Evolutionary conservation across 35 echinoderm and acorn worm genomes (phyloP), one percentile per base, ranked within the genome.

Genomic region (Stichopus chloronotus): DNA sequence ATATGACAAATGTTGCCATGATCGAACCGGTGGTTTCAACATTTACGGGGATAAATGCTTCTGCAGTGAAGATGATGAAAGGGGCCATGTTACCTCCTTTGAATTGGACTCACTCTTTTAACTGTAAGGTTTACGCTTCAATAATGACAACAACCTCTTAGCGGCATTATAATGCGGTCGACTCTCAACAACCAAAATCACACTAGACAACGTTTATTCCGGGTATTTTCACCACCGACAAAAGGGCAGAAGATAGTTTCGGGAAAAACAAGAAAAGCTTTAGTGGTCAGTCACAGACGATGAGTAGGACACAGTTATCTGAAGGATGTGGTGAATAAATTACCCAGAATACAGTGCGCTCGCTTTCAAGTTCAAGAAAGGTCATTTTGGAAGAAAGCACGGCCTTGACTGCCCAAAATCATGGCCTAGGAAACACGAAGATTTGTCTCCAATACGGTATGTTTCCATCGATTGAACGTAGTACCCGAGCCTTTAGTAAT

Each of bases 271-370:
- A 59, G 55, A 21, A 85, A 22, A 20, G 82, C 25, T 85, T 85
- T 74, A n/a, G 82, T 85, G 82, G 82, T 89, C 87, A 89, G 87
- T 71, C 61, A 71, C 60, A 30, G 80, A 83, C 65, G 16, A 24
- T 89, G 61, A 71, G 87, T 61, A 52, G 55, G 80, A 55, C 55
- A 55, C 52, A 83, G 80, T 57, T 53, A 57, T 53, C 52, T 57
- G 59, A 91, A 79, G 76, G 87, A 89, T 89, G 90, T 79, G 90
- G 90, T 91, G 90, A 91, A 91, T 91, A 89, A 89, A 91, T 91
- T 91, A 91, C 90, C 90, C 69, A 91, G 10, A 91, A 91, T 91
- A 52, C 90, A 91, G 8, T 23, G 43, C 52, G 79, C 90, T 58
- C 53, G 90, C 90, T 55, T 58, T 19, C 74, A 91, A 91, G 90